phyloP scores from a whole-genome alignment of 2,113 vertebrate species.

The Gadus chalcogrammus region DNA sequence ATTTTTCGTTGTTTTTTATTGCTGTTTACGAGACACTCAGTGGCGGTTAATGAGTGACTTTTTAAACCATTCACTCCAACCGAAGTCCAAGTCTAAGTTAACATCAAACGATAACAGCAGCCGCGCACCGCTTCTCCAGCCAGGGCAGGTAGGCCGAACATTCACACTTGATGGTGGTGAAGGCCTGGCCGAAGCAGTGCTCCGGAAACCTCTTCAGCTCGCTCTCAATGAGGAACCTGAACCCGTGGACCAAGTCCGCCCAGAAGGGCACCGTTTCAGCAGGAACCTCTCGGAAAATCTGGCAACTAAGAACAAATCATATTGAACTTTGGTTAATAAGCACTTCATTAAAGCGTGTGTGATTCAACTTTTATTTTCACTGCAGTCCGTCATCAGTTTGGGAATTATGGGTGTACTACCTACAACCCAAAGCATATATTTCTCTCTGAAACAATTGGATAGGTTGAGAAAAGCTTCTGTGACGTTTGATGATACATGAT shows the following conservation, averaged over 20 bases:
- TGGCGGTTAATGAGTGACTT: neutral
- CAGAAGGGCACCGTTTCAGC: slow-evolving; percentile 78
- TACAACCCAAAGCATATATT: too few relatives aligned
- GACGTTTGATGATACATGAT: too few relatives aligned
- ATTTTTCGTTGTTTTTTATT: neutral
- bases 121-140: slow-evolving; percentile 82
- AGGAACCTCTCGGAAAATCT: slow-evolving; percentile 81
- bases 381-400: too few relatives aligned
- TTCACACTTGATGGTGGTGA: slow-evolving; percentile 89
- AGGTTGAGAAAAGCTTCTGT: too few relatives aligned
- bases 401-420: too few relatives aligned
- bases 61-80: too few relatives aligned
- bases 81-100: neutral
- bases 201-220: slow-evolving; percentile 84
- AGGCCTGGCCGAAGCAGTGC: slow-evolving; percentile 81
- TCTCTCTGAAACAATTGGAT: too few relatives aligned
- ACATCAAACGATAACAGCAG: too few relatives aligned
- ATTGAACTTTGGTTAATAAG: too few relatives aligned
- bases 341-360: too few relatives aligned
- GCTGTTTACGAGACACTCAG: neutral
- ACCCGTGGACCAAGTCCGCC: slow-evolving; percentile 84
- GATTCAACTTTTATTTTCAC: too few relatives aligned
- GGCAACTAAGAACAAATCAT: slow-evolving; percentile 73
- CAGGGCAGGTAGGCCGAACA: slow-evolving; percentile 83
- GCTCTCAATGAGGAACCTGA: slow-evolving; percentile 76